These are phyloP conservation scores for Myotis planiceps DNA, from an alignment of 2,797 vertebrate genomes.

Conservation along the genomic window DNA sequence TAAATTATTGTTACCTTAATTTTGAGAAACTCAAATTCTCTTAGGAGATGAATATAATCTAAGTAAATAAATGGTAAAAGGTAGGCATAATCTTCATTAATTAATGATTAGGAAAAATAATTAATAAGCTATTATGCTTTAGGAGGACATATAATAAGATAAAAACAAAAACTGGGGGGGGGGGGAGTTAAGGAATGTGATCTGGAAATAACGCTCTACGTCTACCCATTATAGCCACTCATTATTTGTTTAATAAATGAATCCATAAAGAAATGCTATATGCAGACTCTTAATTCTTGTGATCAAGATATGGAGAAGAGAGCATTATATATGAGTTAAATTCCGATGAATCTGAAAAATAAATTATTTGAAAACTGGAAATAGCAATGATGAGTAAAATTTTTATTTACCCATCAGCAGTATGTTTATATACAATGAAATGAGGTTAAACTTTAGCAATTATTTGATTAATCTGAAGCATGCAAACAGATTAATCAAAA, in stretches of 20 bases:
- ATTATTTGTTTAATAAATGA: not conserved
- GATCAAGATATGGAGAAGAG: not conserved
- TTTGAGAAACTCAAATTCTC: conserved; percentile 1
- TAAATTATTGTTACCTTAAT: not conserved
- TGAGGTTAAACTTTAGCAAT: conserved; percentile 16
- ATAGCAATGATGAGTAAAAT: conserved; percentile 35
- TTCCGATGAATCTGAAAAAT: not conserved
- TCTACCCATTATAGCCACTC: not conserved
- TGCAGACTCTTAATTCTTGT: not conserved
- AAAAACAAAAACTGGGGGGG: not conserved
- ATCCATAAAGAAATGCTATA: not conserved
- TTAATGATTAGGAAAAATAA: not conserved
- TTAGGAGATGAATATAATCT: not conserved
- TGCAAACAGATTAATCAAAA: conserved; percentile 49
- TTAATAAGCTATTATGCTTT: not conserved
- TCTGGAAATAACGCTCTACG: not conserved
- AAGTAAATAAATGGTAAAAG: not conserved
- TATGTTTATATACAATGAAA: conserved; percentile 42
- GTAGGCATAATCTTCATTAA: not conserved
- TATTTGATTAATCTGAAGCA: conserved; percentile 58
- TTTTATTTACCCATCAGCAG: conserved; percentile 4
- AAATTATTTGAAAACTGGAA: conserved; percentile 43
- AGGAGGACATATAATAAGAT: not conserved
- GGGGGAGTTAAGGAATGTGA: not conserved
- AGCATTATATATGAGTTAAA: not conserved